Evolutionary conservation across 2,113 vertebrate genomes (phyloP).

Genomic region (Thinocorus orbignyianus): DNA sequence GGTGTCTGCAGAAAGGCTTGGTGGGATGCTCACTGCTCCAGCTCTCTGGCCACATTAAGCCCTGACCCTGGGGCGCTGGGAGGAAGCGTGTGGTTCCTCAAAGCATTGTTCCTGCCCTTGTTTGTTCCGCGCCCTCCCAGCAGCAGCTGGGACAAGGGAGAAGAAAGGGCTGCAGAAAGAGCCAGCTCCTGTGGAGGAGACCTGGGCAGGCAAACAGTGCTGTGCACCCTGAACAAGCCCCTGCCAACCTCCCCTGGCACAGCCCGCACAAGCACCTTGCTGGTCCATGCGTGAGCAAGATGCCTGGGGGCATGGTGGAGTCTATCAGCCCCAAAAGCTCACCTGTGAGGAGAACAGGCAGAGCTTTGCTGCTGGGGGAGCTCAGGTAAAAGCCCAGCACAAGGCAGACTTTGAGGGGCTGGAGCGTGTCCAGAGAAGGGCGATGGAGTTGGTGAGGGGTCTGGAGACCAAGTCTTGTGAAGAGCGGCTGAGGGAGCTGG

Average conservation of each 20-base stretch:
- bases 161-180: not conserved
- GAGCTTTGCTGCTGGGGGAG: not conserved
- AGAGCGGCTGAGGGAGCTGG: not conserved
- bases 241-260: rapidly evolving
- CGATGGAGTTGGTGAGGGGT: not conserved
- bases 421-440: not conserved
- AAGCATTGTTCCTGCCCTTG: not conserved
- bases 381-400: rapidly evolving
- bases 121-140: not conserved
- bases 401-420: not conserved
- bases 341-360: not conserved
- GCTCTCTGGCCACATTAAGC: rapidly evolving
- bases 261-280: not conserved
- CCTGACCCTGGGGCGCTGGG: not conserved
- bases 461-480: not conserved
- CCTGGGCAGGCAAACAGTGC: rapidly evolving
- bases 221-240: not conserved
- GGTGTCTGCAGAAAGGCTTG: not conserved
- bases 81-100: constrained; percentile 33
- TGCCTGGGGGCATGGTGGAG: rapidly evolving
- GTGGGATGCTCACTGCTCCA: not conserved
- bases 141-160: not conserved
- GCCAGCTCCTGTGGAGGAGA: not conserved
- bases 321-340: rapidly evolving
- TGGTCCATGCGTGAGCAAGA: not conserved